These are phyloP conservation scores for Struthio camelus DNA, from an alignment of 2,113 vertebrate genomes.

Conservation along the genomic window DNA sequence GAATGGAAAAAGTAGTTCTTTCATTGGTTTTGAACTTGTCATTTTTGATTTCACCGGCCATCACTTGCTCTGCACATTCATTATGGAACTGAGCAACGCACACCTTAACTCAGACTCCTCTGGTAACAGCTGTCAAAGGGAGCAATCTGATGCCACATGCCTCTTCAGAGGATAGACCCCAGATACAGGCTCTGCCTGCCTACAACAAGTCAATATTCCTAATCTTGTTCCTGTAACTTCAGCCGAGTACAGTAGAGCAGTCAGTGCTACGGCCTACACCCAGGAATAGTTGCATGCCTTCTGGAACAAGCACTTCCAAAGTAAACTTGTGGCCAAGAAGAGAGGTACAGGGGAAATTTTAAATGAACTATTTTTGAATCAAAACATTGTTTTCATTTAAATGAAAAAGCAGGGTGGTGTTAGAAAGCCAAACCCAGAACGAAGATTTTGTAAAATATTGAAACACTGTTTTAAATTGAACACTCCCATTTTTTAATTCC, in stretches of 20 bases:
- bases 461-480: background rate
- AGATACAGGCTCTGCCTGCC: background rate
- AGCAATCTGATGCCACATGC: background rate
- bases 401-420: background rate
- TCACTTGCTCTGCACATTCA: background rate
- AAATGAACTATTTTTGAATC: background rate
- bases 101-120: background rate
- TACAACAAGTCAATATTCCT: background rate
- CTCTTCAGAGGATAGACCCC: background rate
- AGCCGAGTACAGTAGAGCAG: background rate
- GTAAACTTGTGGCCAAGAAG: accelerated
- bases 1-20: background rate
- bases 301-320: background rate
- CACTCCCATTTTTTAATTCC: background rate
- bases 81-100: background rate
- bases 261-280: background rate
- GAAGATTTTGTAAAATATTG: background rate
- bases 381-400: background rate
- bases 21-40: background rate
- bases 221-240: background rate
- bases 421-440: background rate
- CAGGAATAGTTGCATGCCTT: background rate
- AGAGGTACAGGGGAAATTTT: background rate
- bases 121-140: background rate
- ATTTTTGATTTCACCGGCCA: background rate